Percentiles rank a stretch among this genome's conserved stretches.
Evolutionary conservation across 2,113 vertebrate species (phyloP).

Genomic region (Psettodes erumei): DNA sequence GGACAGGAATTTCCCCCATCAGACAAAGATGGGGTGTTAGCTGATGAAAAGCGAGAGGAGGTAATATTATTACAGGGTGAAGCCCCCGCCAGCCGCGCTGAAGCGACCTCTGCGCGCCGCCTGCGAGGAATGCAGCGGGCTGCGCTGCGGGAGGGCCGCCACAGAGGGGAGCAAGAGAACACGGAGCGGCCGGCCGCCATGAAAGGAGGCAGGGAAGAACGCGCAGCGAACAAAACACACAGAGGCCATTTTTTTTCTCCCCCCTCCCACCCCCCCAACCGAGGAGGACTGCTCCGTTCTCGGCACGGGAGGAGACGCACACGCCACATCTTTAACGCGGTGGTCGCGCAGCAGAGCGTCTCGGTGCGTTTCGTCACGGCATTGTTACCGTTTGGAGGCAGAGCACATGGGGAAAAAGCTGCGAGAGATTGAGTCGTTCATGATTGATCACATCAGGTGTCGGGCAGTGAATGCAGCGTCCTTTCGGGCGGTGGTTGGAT

Average conservation of each 20-base stretch:
- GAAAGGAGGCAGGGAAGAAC: slow-evolving; percentile 67
- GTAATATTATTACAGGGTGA: slow-evolving; percentile 22
- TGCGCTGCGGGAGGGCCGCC: slow-evolving; percentile 72
- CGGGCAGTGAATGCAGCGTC: slow-evolving; percentile 2
- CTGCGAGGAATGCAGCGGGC: slow-evolving; percentile 38
- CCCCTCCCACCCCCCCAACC: slow-evolving; percentile 49
- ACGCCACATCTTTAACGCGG: not conserved
- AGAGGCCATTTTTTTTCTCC: slow-evolving; percentile 74
- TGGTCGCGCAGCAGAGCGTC: no score
- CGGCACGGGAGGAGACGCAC: slow-evolving; percentile 3
- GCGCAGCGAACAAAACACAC: slow-evolving; percentile 59
- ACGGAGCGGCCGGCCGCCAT: slow-evolving; percentile 60
- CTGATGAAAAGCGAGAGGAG: slow-evolving; percentile 30
- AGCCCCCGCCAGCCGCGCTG: slow-evolving; percentile 57
- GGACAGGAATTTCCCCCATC: slow-evolving; percentile 57
- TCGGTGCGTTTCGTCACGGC: slow-evolving; percentile 8
- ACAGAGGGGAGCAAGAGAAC: slow-evolving; percentile 80
- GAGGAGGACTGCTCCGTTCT: slow-evolving; percentile 48
- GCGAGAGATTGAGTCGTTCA: slow-evolving; percentile 9
- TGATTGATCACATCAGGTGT: slow-evolving; percentile 43
- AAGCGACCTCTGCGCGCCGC: slow-evolving; percentile 57
- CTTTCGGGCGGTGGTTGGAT: not conserved
- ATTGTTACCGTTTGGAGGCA: not conserved
- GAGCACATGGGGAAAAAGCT: slow-evolving; percentile 10
- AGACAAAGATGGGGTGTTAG: slow-evolving; percentile 21